Base-by-base conservation (phyloP, 2,113 vertebrate species). In the Anoura caudifer region DNA sequence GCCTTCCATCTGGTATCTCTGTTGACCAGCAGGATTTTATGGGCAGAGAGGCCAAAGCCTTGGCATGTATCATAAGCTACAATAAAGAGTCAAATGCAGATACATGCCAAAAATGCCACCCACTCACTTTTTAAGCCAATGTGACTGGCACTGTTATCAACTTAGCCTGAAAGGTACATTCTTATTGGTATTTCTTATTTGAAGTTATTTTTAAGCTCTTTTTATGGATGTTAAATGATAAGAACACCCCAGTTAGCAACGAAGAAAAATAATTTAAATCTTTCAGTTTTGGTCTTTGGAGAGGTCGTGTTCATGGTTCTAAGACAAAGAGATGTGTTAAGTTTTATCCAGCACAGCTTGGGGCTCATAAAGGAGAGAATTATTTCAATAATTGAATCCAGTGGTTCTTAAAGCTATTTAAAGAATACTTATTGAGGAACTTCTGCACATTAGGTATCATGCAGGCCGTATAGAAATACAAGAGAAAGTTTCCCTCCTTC, bases 161-260 rank as follows among this genome's bases (percentile, higher is more conserved):
- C 77, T 81, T 86, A 82, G 41, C 33, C 70, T 36, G 56, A 5
- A 45, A 87, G 28, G 50, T 65, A 26, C 41, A 31, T 90, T 93
- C 65, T 84, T 90, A 76, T 50, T 41, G 84, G 43, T 17, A 41
- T 24, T 95, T 81, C 24, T 38, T 72, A 24, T 65, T 91, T 88
- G 43, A 56, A 85, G 81, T 47, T 89, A 91, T 50, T 90, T 95
- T 90, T 67, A 93, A 87, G 24, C 31, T 5, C 75, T 93, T 90
- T 70, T 50, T 63, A 69, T 76, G 33, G 36, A 81, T 90, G 16
- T 77, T 93, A 47, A 87, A 54, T 14, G 77, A 7, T 77, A 90
- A 54, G 22, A 87, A 69, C 4, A 77, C 22, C 6, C 59, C 76
- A 93, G 72, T 91, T 13, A 89, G 12, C 38, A 67, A 50, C n/a